Evolutionary conservation across 1,140 invertebrate genomes (phyloP).

Genomic region (Maconellicoccus hirsutus): DNA sequence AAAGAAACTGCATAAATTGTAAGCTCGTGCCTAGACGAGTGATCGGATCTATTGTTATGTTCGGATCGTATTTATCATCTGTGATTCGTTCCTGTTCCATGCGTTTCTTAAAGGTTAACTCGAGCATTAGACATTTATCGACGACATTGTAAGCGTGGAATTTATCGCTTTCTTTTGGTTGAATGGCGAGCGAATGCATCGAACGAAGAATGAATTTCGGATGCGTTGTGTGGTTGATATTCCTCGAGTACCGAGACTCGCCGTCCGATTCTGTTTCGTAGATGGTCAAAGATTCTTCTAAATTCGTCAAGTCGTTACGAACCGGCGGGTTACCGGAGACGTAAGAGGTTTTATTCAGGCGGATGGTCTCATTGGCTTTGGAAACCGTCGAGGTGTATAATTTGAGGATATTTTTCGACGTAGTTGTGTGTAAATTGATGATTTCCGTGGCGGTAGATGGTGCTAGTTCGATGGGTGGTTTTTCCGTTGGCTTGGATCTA

Average conservation of each 20-base stretch:
- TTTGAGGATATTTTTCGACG: background rate
- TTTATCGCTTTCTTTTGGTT: background rate
- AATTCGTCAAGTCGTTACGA: background rate
- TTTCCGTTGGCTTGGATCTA: background rate
- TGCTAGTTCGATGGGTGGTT: background rate
- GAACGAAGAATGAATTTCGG: background rate
- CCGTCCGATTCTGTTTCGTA: background rate
- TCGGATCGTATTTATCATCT: background rate
- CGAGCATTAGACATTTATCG: background rate
- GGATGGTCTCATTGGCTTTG: background rate
- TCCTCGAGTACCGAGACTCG: background rate
- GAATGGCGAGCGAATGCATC: background rate
- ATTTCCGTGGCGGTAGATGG: background rate
- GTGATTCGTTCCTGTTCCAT: background rate
- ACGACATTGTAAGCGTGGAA: background rate
- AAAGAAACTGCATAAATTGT: constrained; percentile 1
- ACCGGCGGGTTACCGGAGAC: background rate
- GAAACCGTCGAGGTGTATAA: background rate
- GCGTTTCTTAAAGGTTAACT: background rate
- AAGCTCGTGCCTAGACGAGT: background rate
- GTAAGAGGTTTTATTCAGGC: background rate
- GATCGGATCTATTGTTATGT: background rate
- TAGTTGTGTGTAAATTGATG: background rate
- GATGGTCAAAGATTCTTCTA: constrained; percentile 1
- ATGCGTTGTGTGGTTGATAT: background rate